Evolutionary conservation across 2,888 invertebrate species (phyloP).

Genomic region (Cactoblastis cactorum): DNA sequence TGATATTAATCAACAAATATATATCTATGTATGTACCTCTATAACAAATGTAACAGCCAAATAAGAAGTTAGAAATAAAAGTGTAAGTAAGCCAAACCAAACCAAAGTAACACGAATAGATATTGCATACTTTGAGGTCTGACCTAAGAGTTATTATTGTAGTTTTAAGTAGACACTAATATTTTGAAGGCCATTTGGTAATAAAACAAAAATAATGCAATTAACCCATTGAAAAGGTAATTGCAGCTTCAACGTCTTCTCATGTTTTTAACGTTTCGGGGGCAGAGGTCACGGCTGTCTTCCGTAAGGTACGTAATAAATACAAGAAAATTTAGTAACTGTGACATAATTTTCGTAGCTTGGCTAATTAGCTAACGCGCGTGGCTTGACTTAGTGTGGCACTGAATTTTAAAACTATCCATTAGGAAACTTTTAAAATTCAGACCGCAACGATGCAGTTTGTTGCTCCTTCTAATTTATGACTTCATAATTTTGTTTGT

Average conservation of each 20-base stretch:
- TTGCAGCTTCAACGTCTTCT: not conserved
- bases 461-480: not conserved
- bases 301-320: slow-evolving; percentile 7
- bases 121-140: too few species aligned
- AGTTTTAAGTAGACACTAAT: not conserved
- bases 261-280: not conserved
- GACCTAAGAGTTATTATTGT: not conserved
- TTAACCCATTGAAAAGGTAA: slow-evolving; percentile 5
- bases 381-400: slow-evolving; percentile 3
- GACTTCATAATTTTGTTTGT: not conserved
- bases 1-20: too few species aligned
- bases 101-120: too few species aligned
- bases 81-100: too few species aligned
- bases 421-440: slow-evolving; percentile 10
- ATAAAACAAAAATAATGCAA: not conserved
- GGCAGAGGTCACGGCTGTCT: slow-evolving; percentile 5
- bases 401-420: slow-evolving; percentile 14
- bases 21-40: too few species aligned
- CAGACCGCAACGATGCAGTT: not conserved
- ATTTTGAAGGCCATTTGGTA: not conserved
- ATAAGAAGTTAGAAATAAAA: too few species aligned
- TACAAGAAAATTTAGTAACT: not conserved
- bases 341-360: slow-evolving; percentile 17
- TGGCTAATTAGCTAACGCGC: not conserved
- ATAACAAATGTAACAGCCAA: too few species aligned